A percentile compares a stretch with the other conserved stretches of the same genome.
These are phyloP conservation scores for Cancer borealis DNA, from an alignment of 2,888 invertebrate species.

Conservation along the genomic window DNA sequence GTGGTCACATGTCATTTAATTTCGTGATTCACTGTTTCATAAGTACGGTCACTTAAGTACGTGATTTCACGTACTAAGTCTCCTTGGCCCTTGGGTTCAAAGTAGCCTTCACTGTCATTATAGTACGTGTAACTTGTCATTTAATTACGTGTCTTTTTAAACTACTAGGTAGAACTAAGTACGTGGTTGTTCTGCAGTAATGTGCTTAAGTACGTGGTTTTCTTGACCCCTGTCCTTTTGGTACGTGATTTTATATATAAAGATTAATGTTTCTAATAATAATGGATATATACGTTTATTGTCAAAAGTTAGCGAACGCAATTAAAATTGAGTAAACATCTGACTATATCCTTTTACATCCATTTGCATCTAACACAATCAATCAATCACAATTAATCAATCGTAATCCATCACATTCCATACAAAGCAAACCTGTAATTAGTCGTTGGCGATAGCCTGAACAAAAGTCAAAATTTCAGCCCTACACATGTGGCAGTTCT, in stretches of 20 bases:
- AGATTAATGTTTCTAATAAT: neutral
- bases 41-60: too few relatives aligned
- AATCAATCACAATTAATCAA: slow-evolving; percentile 20
- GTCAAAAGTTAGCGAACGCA: neutral
- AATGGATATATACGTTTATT: neutral
- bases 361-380: slow-evolving; percentile 1
- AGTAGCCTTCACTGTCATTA: slow-evolving; percentile 1
- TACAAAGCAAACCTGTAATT: neutral
- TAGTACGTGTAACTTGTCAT: slow-evolving; percentile 23
- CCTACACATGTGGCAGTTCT: neutral
- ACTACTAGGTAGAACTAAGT: neutral
- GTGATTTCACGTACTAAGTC: neutral
- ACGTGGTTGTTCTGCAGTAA: neutral
- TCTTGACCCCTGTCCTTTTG: neutral
- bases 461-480: neutral
- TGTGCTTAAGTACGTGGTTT: slow-evolving; percentile 1
- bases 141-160: neutral
- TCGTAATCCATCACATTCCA: neutral
- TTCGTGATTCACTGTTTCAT: too few relatives aligned
- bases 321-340: too few relatives aligned
- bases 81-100: neutral
- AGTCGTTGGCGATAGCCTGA: neutral
- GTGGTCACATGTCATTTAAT: too few relatives aligned
- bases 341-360: neutral
- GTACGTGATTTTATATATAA: neutral